Evolutionary conservation across 2,797 vertebrate genomes (phyloP).

Genomic region (Lacerta agilis): DNA sequence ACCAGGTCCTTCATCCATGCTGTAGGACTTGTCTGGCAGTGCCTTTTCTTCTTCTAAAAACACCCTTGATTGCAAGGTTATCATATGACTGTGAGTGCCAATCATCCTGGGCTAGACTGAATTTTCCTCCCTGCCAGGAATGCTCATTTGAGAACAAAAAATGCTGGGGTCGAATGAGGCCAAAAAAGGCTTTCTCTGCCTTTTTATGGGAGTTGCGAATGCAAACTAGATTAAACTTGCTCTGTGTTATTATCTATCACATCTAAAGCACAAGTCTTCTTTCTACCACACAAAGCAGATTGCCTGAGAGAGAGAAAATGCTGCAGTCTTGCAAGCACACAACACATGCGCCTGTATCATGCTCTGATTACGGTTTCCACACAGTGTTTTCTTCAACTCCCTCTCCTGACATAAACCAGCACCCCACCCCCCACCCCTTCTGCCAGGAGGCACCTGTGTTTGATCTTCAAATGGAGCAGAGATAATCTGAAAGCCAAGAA

Average conservation of each 20-base stretch:
- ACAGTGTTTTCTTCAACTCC: background rate
- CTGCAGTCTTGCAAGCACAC: background rate
- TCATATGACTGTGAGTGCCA: background rate
- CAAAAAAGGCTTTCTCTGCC: background rate
- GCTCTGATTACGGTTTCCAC: background rate
- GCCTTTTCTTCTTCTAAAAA: background rate
- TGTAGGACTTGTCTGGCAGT: too few relatives aligned
- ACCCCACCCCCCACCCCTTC: background rate
- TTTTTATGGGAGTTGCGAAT: background rate
- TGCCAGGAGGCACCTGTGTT: background rate
- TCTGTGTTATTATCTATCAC: background rate
- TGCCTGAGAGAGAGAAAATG: background rate
- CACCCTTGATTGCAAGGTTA: background rate
- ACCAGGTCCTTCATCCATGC: background rate
- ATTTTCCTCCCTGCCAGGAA: background rate
- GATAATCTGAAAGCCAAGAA: conserved; percentile 7
- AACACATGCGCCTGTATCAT: background rate
- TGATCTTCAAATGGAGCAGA: conserved; percentile 43
- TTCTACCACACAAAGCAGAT: background rate
- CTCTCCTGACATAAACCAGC: background rate
- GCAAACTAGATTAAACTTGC: background rate
- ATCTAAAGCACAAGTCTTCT: background rate
- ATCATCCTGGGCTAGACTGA: background rate
- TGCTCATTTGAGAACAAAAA: background rate
- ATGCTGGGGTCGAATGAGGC: background rate